Conservation (phyloP, 2,113 vertebrate species). For the Microcebus jonahi region DNA sequence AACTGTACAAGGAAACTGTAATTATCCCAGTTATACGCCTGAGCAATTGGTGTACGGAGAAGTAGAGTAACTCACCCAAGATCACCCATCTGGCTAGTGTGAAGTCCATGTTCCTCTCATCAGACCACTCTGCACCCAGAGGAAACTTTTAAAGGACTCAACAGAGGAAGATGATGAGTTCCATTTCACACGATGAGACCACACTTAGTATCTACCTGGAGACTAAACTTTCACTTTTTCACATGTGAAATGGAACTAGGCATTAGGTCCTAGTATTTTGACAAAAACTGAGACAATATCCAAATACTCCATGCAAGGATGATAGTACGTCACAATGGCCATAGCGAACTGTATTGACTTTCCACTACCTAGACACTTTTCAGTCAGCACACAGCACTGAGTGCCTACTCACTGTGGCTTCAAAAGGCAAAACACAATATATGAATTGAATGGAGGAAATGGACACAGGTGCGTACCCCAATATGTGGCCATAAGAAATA, state of each 20-base stretch:
- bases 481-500: not conserved
- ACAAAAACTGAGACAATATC: constrained; percentile 7
- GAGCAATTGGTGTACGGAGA: not conserved
- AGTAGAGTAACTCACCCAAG: not conserved
- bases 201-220: not conserved
- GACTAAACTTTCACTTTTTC: not conserved
- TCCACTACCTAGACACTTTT: not conserved
- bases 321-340: not conserved
- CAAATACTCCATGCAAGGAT: not conserved
- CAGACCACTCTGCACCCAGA: not conserved
- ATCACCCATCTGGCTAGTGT: not conserved
- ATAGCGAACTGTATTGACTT: not conserved
- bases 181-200: not conserved
- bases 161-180: not conserved
- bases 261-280: not conserved
- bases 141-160: not conserved
- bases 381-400: not conserved
- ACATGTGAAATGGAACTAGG: not conserved
- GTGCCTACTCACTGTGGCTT: not conserved
- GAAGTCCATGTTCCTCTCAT: not conserved
- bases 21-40: not conserved
- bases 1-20: not conserved
- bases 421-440: not conserved
- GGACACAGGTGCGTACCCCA: not conserved
- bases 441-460: not conserved